Evolutionary conservation across 2,113 vertebrate species (phyloP), one percentile per base, ranked within the genome.

Genomic region (Syngnathus typhle): DNA sequence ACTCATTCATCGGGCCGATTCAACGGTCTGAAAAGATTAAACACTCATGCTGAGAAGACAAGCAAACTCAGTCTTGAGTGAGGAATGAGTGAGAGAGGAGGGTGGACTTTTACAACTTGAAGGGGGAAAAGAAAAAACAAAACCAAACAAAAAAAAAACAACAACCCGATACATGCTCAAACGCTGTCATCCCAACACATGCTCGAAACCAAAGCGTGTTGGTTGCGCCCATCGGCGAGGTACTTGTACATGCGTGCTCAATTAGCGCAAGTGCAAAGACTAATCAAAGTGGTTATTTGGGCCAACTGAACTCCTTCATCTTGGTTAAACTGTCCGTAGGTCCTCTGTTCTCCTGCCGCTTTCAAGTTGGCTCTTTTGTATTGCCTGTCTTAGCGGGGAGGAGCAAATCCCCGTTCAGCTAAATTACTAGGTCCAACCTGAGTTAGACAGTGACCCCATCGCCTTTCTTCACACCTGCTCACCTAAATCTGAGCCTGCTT

Each of bases 21-120:
- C 94, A 98, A 95, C 95, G 93, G 93, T 91, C 90, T 94, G 94
- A 95, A 92, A 98, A 99, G 96, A 99, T 99, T 99, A 99, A 97
- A 98, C 96, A 96, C 95, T 97, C 96, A 98, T 92, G 94, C 97
- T 99, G 97, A 95, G 95, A 94, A 95, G 95, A 98, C 96, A 98
- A 96, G 96, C 94, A 94, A 97, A 96, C 94, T 92, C 95, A 93
- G 94, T 93, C 89, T 92, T 91, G 92, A 93, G 92, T 95, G 93
- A 85, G 83, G 93, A 92, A 94, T 94, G 96, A 94, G 93, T 93
- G 80, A 49, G 74, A 85, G 79, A 78, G 84, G 80, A 75, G 84
- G 77, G 84, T 79, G 79, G 60, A 77, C 64, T 77, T 82, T 82
- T 82, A 83, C 70, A 73, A 77, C 70, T 60, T 60, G 16, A 15